Evolutionary conservation across 2,888 invertebrate species (phyloP), one percentile per base, ranked within the genome.

Genomic region (Aspidiotus rigidus): DNA sequence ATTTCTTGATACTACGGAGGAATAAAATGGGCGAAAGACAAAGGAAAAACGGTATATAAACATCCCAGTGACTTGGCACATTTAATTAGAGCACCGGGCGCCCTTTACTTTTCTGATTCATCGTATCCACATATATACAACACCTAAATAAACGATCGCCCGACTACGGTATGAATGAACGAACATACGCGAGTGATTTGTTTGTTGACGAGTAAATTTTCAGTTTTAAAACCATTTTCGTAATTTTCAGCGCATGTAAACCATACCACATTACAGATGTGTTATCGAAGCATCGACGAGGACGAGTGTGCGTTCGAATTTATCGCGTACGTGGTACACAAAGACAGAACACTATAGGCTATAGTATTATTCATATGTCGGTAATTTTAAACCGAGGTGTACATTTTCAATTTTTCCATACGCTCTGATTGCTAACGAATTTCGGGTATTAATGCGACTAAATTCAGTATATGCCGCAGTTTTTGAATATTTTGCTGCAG

Each of bases 401-500:
- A 5, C 5, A 28, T 28, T 28, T 28, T 28, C 28, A 28, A 28
- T 28, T 28, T 28, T 5, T 28, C 28, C 28, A 28, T 28, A 28
- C 28, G 28, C 28, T 28, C 28, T 5, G 28, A 28, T 28, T 28
- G 28, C 28, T 28, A 1, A 28, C 28, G 28, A 28, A 28, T 28
- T 28, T 28, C 28, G 28, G 28, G 2, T 28, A 28, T 28, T 28
- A 28, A 28, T 28, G 28, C 28, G 28, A 28, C 28, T 28, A 28
- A 28, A 6, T 13, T 49, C 49, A 6, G 56, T 55, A 11, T 55
- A 64, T 66, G 66, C 66, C 66, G 42, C 44, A 72, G 67, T 71
- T 73, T 70, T 69, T 75, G 72, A 74, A 72, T 63, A 74, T 75
- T 15, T 72, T 74, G 56, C 71, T 75, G 71, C 74, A 74, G 70